Base-by-base conservation (phyloP, 2,113 vertebrate species). In the Echinops telfairi region DNA sequence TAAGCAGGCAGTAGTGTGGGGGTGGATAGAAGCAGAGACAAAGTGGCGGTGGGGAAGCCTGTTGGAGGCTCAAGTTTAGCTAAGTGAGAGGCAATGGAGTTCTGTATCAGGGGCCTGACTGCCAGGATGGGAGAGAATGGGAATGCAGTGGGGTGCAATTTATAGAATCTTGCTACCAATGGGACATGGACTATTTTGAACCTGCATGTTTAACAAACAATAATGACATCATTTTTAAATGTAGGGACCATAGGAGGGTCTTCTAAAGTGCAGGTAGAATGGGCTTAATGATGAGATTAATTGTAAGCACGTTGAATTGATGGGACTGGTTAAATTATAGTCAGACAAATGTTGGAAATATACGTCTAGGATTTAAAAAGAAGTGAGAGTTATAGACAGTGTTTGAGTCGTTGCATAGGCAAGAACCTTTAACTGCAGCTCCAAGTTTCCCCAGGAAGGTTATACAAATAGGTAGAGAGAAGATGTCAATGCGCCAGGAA, bases 1-100 rank as follows among this genome's bases (percentile, higher is more conserved):
- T n/a, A 62, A 91, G 81, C 90, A 91, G 77, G 77, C 20, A 70
- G 89, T 58, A 25, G 27, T 17, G 78, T 23, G 68, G 87, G 80
- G 60, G 82, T 17, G 22, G 73, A 22, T 43, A 31, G 43, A 58
- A 29, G 43, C 68, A 36, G 88, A 82, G 77, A 27, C 57, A n/a
- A 66, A 0, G 60, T n/a, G 86, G 83, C 68, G 76, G 78, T 15
- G n/a, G 91, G 75, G n/a, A 92, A n/a, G 66, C 36, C 53, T 16
- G 86, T 40, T 58, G 3, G 25, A 20, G 43, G 25, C 25, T n/a
- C 2, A 22, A 62, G 36, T 33, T 86, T 38, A 11, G 79, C 43
- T 47, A 40, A 68, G 70, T 23, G 8, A 33, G 82, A 25, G 11
- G 10, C 60, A 25, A 9, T 8, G 79, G 22, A 2, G 53, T 29